Evolutionary conservation across 2,797 vertebrate species (phyloP), one percentile per base, ranked within the genome.

Genomic region (Mus minutoides): DNA sequence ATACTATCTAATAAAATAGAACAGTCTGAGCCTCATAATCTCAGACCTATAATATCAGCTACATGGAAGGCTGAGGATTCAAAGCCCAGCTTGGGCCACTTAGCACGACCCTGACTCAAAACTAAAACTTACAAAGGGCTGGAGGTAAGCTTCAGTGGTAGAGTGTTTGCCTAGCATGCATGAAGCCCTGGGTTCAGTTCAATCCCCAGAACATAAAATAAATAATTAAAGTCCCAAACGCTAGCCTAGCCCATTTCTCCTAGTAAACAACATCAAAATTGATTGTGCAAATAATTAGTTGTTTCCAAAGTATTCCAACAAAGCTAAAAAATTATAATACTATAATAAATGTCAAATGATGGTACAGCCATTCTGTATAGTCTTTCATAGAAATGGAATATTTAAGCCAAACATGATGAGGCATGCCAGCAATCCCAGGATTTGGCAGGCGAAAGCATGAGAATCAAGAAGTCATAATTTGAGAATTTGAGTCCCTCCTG

Each of bases 221-320:
- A 84, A 84, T 62, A 46, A 62, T 43, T 11, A 29, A 64, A 85
- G 43, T 31, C 5, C 10, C 49, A 49, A 64, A 85, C 26, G 49
- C 49, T 67, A 64, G 43, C 37, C 29, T 94, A 56, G n/a, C 3
- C 11, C 31, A 75, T 82, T 37, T 49, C 7, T 56, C 46, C 37
- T 83, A 69, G 31, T 26, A 69, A 84, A 84, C 80, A n/a, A 62
- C 52, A 49, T 31, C 54, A 49, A 16, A 77, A 83, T 69, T 49
- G 9, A 49, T 75, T 21, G 24, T 52, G 82, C n/a, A 92, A 56
- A 82, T 77, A 26, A 83, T 40, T 67, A 31, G 17, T 83, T 69
- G 77, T 92, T 88, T 77, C 77, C 34, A 95, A 40, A 88, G 26
- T 83, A 56, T 77, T 69, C 69, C 24, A 95, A 79, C 24, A 88